Evolutionary conservation across 2,888 invertebrate species (phyloP).

Genomic region (Dione vanillae): DNA sequence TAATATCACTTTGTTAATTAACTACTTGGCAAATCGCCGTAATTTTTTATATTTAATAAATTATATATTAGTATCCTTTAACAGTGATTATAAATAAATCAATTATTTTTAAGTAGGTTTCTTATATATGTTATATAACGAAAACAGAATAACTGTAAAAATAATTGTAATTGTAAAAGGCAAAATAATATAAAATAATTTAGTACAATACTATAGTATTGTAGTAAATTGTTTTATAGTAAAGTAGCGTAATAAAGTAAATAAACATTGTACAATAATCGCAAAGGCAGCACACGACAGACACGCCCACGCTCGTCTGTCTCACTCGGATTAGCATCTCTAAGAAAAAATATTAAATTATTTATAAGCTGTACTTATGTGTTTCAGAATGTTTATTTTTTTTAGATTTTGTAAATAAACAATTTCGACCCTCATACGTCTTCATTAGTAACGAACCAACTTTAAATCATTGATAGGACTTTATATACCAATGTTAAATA

Average conservation of each 20-base stretch:
- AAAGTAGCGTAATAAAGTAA: conserved; percentile 21
- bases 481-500: too few species aligned
- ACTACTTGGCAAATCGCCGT: too few species aligned
- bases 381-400: background rate
- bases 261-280: conserved; percentile 6
- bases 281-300: conserved; percentile 1
- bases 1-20: too few species aligned
- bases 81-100: too few species aligned
- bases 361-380: background rate
- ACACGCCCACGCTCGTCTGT: conserved; percentile 16
- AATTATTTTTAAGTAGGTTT: too few species aligned
- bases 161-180: background rate
- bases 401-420: background rate
- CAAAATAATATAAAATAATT: background rate
- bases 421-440: background rate
- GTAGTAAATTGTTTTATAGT: too few species aligned
- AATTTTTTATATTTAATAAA: too few species aligned
- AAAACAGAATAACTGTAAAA: too few species aligned
- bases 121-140: too few species aligned
- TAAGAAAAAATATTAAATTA: conserved; percentile 9
- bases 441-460: too few species aligned
- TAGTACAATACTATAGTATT: conserved; percentile 1
- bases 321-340: conserved; percentile 12
- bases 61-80: too few species aligned
- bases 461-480: too few species aligned